Conservation (phyloP, 2,888 invertebrate genomes). For the Dryocosmus kuriphilus region DNA sequence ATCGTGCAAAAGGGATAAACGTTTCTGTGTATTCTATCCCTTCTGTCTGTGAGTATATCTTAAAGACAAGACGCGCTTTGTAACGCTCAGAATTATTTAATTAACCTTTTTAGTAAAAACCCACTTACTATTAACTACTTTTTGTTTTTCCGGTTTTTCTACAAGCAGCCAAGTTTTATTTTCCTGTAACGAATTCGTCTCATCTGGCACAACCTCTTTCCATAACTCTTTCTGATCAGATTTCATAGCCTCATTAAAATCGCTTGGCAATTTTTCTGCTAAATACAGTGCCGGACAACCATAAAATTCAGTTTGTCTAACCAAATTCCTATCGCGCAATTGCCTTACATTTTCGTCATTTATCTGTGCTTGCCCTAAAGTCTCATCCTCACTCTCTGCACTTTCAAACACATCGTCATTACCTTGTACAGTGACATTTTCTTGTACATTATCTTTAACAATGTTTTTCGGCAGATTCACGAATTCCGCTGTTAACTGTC, state of each 20-base stretch:
- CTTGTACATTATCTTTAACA: too few relatives aligned
- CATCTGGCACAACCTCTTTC: too few relatives aligned
- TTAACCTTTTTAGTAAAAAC: constrained; percentile 43
- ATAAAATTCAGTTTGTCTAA: background rate
- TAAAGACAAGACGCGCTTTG: constrained; percentile 6
- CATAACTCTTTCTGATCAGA: background rate
- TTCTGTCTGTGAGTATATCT: too few relatives aligned
- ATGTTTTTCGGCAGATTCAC: too few relatives aligned
- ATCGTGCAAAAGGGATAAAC: background rate
- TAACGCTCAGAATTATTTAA: constrained; percentile 16
- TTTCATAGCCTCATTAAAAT: background rate
- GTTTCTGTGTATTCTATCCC: background rate
- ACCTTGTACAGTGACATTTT: too few relatives aligned
- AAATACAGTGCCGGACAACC: background rate
- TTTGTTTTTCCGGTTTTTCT: constrained; percentile 31
- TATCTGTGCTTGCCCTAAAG: background rate
- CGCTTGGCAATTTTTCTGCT: too few relatives aligned
- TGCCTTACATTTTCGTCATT: background rate
- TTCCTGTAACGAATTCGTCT: background rate
- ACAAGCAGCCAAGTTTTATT: constrained; percentile 41
- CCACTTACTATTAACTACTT: constrained; percentile 38
- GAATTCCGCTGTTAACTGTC: too few relatives aligned
- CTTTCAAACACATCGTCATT: too few relatives aligned
- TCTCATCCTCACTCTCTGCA: too few relatives aligned
- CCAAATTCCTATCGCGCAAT: background rate